phyloP scores from a whole-genome alignment of 2,797 vertebrate genomes.

The Phataginus tetradactyla region DNA sequence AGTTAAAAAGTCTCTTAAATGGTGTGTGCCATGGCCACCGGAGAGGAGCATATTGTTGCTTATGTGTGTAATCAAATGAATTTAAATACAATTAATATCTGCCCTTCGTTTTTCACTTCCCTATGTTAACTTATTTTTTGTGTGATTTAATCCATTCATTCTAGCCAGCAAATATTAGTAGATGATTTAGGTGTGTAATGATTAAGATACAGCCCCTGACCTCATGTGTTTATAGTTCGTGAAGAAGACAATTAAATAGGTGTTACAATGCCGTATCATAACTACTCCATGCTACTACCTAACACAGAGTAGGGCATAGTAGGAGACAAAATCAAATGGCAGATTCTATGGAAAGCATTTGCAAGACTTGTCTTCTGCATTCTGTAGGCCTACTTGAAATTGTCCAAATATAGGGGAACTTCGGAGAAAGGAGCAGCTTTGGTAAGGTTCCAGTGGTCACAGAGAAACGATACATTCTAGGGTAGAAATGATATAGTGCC shows the following conservation, averaged over 20 bases:
- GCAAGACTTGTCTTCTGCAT: background rate
- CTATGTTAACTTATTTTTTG: background rate
- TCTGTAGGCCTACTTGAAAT: background rate
- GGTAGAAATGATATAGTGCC: background rate
- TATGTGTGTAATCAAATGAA: background rate
- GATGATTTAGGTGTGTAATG: background rate
- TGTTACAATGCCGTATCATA: background rate
- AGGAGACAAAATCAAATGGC: background rate
- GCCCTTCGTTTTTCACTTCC: background rate
- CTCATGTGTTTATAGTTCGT: background rate
- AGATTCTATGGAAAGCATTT: background rate
- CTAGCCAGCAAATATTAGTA: slow-evolving; percentile 13
- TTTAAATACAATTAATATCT: slow-evolving; percentile 2
- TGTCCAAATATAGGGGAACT: background rate
- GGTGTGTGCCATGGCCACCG: background rate
- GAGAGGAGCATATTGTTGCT: background rate
- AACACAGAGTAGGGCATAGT: background rate
- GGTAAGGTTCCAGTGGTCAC: background rate
- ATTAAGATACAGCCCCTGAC: background rate
- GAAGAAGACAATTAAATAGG: background rate
- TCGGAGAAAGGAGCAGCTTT: background rate
- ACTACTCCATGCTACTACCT: background rate
- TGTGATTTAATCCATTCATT: slow-evolving; percentile 38
- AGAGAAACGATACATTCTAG: background rate
- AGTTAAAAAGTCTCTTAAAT: background rate